These are phyloP conservation scores for Lithobates pipiens DNA, from an alignment of 2,797 vertebrate species.

Conservation along the genomic window DNA sequence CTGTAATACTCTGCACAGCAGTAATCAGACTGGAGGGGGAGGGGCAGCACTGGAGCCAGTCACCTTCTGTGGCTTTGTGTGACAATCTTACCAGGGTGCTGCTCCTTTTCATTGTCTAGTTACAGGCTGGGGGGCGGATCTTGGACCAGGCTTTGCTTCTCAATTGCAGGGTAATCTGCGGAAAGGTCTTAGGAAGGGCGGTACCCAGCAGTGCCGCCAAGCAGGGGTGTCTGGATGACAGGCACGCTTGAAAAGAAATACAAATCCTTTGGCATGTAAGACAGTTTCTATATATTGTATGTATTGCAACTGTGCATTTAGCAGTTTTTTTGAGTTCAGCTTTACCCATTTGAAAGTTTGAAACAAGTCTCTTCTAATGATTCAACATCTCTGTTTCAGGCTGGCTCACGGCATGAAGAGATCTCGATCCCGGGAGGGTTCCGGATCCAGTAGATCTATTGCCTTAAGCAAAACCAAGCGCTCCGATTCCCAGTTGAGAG, in stretches of 20 bases:
- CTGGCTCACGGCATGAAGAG: slow-evolving; percentile 61
- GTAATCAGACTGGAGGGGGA: too few species aligned
- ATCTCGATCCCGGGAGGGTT: slow-evolving; percentile 66
- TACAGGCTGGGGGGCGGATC: too few species aligned
- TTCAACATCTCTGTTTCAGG: not conserved
- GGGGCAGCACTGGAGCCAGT: too few species aligned
- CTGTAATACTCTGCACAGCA: too few species aligned
- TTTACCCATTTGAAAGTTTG: not conserved
- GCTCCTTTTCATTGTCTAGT: too few species aligned
- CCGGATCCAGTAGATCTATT: slow-evolving; percentile 60
- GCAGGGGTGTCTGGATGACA: not conserved
- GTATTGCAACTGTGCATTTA: not conserved
- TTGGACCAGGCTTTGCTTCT: too few species aligned
- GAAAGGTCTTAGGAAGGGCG: not conserved
- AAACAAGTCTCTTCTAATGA: not conserved
- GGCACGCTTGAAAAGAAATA: too few species aligned
- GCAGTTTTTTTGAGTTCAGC: too few species aligned
- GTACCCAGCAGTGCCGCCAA: not conserved
- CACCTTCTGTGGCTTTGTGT: too few species aligned
- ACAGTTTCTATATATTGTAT: not conserved
- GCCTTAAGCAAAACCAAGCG: slow-evolving; percentile 63
- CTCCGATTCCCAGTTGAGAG: slow-evolving; percentile 70
- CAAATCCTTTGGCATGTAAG: too few species aligned
- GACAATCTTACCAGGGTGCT: too few species aligned
- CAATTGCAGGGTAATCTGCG: too few species aligned